A percentile compares a stretch with the other conserved stretches of the same genome.
Evolutionary conservation across 1,140 invertebrate genomes (phyloP).

Genomic region (Aphis craccivora): DNA sequence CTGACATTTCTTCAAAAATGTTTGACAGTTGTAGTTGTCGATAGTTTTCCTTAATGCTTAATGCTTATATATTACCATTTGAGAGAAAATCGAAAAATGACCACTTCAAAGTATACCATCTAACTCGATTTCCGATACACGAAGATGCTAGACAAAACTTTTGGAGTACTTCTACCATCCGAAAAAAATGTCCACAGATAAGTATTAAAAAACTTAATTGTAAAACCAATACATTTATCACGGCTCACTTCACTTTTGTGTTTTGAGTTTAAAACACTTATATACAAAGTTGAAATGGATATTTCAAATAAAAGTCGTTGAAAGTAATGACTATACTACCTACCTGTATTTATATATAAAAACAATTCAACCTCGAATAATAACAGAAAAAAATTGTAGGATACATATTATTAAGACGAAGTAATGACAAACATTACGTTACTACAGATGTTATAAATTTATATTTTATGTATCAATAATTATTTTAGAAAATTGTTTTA

Average conservation of each 20-base stretch:
- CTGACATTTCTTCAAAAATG: conserved; percentile 7
- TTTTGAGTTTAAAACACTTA: background rate
- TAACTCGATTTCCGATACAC: background rate
- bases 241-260: background rate
- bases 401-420: background rate
- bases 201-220: background rate
- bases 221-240: background rate
- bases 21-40: background rate
- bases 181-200: background rate
- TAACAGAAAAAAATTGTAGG: background rate
- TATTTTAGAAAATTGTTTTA: background rate
- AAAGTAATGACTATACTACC: background rate
- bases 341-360: background rate
- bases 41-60: conserved; percentile 18
- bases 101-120: background rate
- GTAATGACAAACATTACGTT: background rate
- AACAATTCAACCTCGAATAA: background rate
- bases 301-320: background rate
- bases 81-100: background rate
- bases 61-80: conserved; percentile 2
- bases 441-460: background rate
- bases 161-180: background rate
- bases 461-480: background rate
- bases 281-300: background rate
- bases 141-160: background rate